Base-by-base conservation (phyloP, 2,888 invertebrate genomes). In the Lasioglossum marginatum region DNA sequence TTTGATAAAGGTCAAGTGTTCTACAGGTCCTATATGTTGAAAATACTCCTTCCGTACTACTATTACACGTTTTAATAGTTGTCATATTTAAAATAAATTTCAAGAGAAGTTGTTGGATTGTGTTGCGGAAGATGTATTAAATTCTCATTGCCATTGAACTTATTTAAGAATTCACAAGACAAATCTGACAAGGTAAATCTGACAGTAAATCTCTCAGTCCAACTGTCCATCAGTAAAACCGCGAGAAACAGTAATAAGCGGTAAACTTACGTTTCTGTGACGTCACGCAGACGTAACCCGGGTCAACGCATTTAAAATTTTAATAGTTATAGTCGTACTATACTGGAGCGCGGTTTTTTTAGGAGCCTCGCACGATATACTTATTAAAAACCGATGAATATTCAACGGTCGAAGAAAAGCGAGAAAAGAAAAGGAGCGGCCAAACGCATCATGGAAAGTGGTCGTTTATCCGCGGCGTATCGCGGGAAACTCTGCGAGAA, bases 381-480 rank as follows among this genome's bases (percentile, higher is more conserved):
- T 37, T 66, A 66, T 40, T 37, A 68, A 68, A 68, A 68, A n/a
- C 37, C 23, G 23, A 37, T 66, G 66, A 31, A 66, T 66, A 66
- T 66, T 66, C 66, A 66, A 34, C 66, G 66, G 16, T 34, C 19
- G 60, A 23, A 34, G 19, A 34, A 31, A 66, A 31, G 19, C 66
- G 6, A 16, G 63, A 16, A 27, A 14, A 34, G 23, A 37, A 68
- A 68, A 68, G 16, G 4, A 40, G 12, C 37, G 23, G 37, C 8
- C 23, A 12, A 45, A 72, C 45, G 43, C 19, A 45, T 74, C 74
- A 8, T 16, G 37, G 48, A 74, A 74, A 74, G 52, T 74, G 48
- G 34, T 74, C 37, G 37, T 80, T 80, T 74, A 63, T 74, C 52
- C 37, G 37, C 48, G 37, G 45, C 14, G 37, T 66, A 66, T 40